Conservation (phyloP, 2,888 invertebrate species). For the Oscheius sp. region DNA sequence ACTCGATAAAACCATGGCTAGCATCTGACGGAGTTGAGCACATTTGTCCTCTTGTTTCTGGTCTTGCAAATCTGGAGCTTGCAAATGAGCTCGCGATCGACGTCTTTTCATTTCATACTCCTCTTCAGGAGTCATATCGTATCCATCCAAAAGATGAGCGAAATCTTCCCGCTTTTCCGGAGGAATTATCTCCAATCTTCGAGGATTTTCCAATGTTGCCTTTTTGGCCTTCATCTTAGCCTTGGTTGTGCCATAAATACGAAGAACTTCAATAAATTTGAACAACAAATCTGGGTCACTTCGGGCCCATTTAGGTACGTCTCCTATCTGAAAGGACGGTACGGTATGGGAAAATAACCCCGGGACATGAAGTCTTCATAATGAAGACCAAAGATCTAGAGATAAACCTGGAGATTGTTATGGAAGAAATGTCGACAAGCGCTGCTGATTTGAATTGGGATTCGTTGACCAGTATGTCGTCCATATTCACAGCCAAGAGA, state of each 20-base stretch:
- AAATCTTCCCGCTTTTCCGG: neutral
- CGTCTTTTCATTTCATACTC: neutral
- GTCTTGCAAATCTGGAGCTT: neutral
- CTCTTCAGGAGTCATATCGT: neutral
- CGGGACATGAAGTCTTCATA: neutral
- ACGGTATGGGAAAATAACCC: neutral
- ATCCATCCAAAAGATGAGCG: conserved; percentile 1
- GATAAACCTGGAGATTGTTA: conserved; percentile 10
- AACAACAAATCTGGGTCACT: neutral
- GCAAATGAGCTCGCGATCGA: neutral
- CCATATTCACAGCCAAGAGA: neutral
- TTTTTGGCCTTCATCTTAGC: conserved; percentile 5
- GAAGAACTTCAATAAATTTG: conserved; percentile 2
- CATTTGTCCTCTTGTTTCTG: neutral
- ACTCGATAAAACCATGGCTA: no score
- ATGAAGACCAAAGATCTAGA: neutral
- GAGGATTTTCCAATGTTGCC: neutral
- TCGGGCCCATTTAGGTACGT: conserved; percentile 14
- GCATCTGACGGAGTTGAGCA: neutral
- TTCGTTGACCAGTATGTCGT: neutral
- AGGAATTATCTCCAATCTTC: neutral
- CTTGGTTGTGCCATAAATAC: conserved; percentile 3
- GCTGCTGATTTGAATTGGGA: neutral
- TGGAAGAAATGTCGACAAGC: conserved; percentile 7
- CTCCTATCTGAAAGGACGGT: neutral